Percentiles rank a stretch among this genome's conserved stretches.
phyloP scores from a whole-genome alignment of 2,888 invertebrate species.

The Synanthedon myopaeformis region DNA sequence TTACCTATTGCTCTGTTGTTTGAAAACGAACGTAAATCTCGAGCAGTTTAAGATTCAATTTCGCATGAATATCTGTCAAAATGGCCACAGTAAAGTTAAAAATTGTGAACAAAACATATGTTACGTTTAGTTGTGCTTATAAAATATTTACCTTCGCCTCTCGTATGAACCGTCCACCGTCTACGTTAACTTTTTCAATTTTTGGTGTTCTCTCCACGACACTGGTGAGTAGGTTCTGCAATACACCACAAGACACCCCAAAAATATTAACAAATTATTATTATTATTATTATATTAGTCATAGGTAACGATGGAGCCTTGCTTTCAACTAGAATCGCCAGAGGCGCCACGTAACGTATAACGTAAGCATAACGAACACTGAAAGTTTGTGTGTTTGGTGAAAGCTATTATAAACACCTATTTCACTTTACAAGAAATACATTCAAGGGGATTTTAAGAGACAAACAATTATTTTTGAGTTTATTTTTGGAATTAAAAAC shows the following conservation, averaged over 20 bases:
- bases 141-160: constrained; percentile 93
- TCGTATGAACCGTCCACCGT: constrained; percentile 94
- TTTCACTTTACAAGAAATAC: too few relatives aligned
- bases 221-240: constrained; percentile 90
- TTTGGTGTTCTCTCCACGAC: constrained; percentile 93
- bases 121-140: neutral
- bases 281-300: neutral
- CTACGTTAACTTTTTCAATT: constrained; percentile 95
- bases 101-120: neutral
- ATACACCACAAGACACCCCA: constrained; percentile 44
- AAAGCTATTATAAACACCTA: too few relatives aligned
- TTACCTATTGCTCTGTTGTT: too few relatives aligned
- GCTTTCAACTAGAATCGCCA: too few relatives aligned
- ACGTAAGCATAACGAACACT: too few relatives aligned
- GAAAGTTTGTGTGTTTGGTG: too few relatives aligned
- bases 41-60: too few relatives aligned
- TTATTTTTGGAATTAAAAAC: too few relatives aligned
- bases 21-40: too few relatives aligned
- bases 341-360: too few relatives aligned
- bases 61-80: neutral
- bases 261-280: constrained; percentile 14
- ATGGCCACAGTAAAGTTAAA: neutral
- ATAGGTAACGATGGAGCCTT: neutral
- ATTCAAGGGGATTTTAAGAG: too few relatives aligned
- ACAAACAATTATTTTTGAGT: too few relatives aligned